Evolutionary conservation across 2,888 invertebrate species (phyloP).

Genomic region (Chalcosyrphus nemorum): DNA sequence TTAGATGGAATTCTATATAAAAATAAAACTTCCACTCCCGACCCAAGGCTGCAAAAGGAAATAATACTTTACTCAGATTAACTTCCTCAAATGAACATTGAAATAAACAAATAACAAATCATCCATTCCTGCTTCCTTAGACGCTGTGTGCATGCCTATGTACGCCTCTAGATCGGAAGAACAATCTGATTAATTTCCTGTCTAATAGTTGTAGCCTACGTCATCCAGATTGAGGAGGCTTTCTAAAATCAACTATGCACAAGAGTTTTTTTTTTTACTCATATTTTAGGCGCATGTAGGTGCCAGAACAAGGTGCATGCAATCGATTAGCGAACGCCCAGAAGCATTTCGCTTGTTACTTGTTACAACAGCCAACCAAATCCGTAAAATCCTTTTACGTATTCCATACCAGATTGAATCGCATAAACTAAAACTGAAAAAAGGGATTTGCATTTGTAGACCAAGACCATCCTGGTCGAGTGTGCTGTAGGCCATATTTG

Average conservation of each 20-base stretch:
- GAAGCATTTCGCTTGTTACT: conserved; percentile 42
- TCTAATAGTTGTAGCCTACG: conserved; percentile 55
- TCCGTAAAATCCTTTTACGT: conserved; percentile 40
- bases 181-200: conserved; percentile 72
- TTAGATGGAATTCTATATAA: too few relatives aligned
- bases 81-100: conserved; percentile 61
- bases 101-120: conserved; percentile 46
- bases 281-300: conserved; percentile 67
- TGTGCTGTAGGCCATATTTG: conserved; percentile 61
- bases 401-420: conserved; percentile 58
- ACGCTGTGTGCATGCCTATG: too few relatives aligned
- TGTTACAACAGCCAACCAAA: too few relatives aligned
- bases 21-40: too few relatives aligned
- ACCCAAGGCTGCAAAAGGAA: conserved; percentile 11
- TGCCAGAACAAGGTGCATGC: conserved; percentile 72
- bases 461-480: conserved; percentile 3
- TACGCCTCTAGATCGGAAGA: conserved; percentile 70
- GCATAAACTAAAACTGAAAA: conserved; percentile 18
- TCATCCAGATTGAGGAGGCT: conserved; percentile 39
- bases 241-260: conserved; percentile 37
- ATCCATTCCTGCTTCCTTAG: conserved; percentile 4
- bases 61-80: conserved; percentile 35
- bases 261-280: conserved; percentile 23
- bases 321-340: conserved; percentile 72
- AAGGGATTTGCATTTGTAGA: conserved; percentile 60